Evolutionary conservation across 2,888 invertebrate genomes (phyloP).

Genomic region (Linhomoeus sp.): DNA sequence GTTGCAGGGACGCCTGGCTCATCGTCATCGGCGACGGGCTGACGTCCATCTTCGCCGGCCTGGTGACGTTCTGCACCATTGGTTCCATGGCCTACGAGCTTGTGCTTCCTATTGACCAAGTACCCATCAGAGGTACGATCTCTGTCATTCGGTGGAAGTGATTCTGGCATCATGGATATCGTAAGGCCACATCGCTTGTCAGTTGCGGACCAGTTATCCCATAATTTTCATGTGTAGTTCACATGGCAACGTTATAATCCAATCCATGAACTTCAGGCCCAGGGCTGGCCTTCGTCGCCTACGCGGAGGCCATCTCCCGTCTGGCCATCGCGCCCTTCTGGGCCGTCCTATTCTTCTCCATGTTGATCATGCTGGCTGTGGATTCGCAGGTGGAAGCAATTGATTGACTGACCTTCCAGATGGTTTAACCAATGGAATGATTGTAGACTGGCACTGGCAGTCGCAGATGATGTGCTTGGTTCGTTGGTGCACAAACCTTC

Average conservation of each 20-base stretch:
- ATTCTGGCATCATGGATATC: background rate
- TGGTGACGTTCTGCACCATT: conserved; percentile 59
- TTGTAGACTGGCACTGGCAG: too few species aligned
- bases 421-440: too few species aligned
- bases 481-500: too few species aligned
- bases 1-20: conserved; percentile 47
- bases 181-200: too few species aligned
- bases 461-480: too few species aligned
- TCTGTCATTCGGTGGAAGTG: background rate
- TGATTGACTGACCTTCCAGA: too few species aligned
- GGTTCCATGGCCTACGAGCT: conserved; percentile 58
- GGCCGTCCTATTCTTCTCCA: conserved; percentile 59
- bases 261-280: too few species aligned
- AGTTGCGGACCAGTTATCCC: too few species aligned
- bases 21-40: conserved; percentile 54
- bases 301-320: conserved; percentile 56
- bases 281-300: conserved; percentile 51
- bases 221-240: too few species aligned
- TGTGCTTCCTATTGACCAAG: conserved; percentile 36
- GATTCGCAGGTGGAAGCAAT: conserved; percentile 21
- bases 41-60: conserved; percentile 58
- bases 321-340: conserved; percentile 58
- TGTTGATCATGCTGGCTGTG: conserved; percentile 21
- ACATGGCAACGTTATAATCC: too few species aligned
- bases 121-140: conserved; percentile 19